Percentiles rank a stretch among this genome's conserved stretches.
phyloP scores from a whole-genome alignment of 2,113 vertebrate genomes.

The Panthera tigris region DNA sequence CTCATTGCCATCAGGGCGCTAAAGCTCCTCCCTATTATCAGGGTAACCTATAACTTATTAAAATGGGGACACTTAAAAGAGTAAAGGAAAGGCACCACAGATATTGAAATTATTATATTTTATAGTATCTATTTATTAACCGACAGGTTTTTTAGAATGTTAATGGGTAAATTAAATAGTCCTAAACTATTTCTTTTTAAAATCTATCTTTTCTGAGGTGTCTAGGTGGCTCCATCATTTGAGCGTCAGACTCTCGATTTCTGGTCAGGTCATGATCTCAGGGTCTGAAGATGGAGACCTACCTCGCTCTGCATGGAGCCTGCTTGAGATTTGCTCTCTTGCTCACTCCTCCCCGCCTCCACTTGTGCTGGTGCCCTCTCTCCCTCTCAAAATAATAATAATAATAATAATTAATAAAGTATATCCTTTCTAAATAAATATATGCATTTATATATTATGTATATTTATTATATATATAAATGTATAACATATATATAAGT shows the following conservation, averaged over 20 bases:
- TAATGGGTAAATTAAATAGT: neutral
- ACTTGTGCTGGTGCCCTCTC: no score
- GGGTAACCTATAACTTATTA: neutral
- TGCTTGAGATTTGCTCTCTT: no score
- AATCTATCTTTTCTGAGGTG: neutral
- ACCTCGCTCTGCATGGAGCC: no score
- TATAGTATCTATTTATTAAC: neutral
- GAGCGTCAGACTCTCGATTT: no score
- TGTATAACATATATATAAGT: no score
- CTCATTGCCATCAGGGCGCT: neutral
- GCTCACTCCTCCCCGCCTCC: no score
- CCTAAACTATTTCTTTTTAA: neutral
- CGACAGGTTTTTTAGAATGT: neutral
- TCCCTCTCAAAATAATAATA: no score
- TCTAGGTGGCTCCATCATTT: no score
- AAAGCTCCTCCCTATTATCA: neutral
- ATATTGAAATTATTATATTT: neutral
- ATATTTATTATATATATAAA: no score
- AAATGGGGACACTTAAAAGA: neutral
- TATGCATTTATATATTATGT: neutral
- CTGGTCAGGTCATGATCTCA: no score
- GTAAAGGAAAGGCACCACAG: neutral
- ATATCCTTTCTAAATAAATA: neutral
- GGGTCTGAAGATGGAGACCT: no score
- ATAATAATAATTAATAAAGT: neutral